A percentile compares a stretch with the other conserved stretches of the same genome.
phyloP scores from a whole-genome alignment of 2,797 vertebrate genomes.

The Enteromius viviparus region DNA sequence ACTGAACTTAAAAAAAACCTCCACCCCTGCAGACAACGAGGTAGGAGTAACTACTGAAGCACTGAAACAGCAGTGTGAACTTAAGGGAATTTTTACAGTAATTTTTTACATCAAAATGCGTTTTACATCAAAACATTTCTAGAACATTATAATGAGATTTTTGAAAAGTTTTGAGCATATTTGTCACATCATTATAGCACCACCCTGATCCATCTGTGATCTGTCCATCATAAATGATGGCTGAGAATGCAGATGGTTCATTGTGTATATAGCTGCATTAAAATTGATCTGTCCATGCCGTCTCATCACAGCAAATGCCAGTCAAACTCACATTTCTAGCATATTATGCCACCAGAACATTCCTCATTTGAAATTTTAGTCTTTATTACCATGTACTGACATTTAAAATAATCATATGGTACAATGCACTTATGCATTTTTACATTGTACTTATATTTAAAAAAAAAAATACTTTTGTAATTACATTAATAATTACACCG shows the following conservation, averaged over 20 bases:
- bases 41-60: slow-evolving; percentile 38
- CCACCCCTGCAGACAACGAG: slow-evolving; percentile 29
- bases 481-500: no score
- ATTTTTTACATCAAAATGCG: background rate
- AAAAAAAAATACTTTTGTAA: no score
- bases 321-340: slow-evolving; percentile 5
- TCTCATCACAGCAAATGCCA: slow-evolving; percentile 18
- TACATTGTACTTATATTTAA: no score
- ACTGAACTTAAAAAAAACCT: slow-evolving; percentile 36
- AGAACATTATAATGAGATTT: background rate
- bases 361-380: slow-evolving; percentile 49
- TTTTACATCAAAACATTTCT: background rate
- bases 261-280: slow-evolving; percentile 35
- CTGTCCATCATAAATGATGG: slow-evolving; percentile 6
- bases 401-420: no score
- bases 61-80: background rate
- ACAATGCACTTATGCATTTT: no score
- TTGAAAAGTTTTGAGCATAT: background rate
- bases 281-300: slow-evolving; percentile 40
- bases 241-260: slow-evolving; percentile 40
- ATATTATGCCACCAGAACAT: slow-evolving; percentile 40
- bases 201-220: background rate
- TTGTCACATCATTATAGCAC: slow-evolving; percentile 10
- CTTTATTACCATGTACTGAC: no score
- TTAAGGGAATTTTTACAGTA: background rate